Evolutionary conservation across 2,888 invertebrate genomes (phyloP), one percentile per base, ranked within the genome.

Genomic region (Agriopis aurantiaria): DNA sequence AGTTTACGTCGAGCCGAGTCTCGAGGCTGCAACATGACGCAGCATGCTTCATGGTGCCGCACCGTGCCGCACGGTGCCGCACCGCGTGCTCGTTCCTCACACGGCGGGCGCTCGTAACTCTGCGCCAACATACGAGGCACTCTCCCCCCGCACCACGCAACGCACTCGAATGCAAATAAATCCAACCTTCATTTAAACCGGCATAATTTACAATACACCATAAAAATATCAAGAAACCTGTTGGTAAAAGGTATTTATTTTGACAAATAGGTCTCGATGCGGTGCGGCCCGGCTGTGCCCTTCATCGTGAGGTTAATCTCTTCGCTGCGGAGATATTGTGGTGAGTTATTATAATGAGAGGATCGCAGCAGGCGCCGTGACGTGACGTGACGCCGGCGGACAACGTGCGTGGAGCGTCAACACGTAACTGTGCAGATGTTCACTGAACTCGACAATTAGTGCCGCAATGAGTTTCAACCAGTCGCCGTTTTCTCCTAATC

Each of bases 211-310:
- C 53, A 68, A 53, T 51, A 12, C 12, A 63, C 14, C 14, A 59
- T 52, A 43, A 58, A 40, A 49, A 41, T 52, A 23, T 14, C 11
- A 8, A 62, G 52, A 65, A 68, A 66, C 61, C 33, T 12, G 59
- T 52, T 58, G 41, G 48, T 68, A 65, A 53, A 56, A 45, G 45
- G 59, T 59, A 60, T 69, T 68, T 71, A 76, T 73, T 73, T 66
- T 71, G 74, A 72, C 69, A 68, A 71, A 74, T 72, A 67, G 71
- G 63, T 53, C 57, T 67, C 62, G 62, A 41, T 58, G 68, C 41
- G 65, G 12, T 12, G n/a, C 10, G 9, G 45, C 8, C 10, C 45
- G 45, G 10, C 45, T 23, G 17, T 23, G 17, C 45, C 1, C n/a
- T 48, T 6, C 11, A n/a, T 48, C 5, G 12, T 11, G 48, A 23